Evolutionary conservation across 2,888 invertebrate species (phyloP).

Genomic region (Scaptomyza caliginosa): DNA sequence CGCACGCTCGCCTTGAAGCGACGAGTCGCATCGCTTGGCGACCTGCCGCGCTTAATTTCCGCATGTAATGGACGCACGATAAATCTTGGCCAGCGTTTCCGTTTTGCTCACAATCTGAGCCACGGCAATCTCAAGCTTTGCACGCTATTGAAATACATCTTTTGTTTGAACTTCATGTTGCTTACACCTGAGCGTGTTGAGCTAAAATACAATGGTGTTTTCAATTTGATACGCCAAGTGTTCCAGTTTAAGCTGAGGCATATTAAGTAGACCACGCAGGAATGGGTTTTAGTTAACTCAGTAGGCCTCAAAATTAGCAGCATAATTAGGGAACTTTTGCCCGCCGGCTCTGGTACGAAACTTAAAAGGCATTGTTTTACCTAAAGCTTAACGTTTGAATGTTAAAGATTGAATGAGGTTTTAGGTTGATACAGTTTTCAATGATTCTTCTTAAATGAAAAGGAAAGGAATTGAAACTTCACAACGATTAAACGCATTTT

Average conservation of each 20-base stretch:
- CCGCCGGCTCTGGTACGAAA: constrained; percentile 17
- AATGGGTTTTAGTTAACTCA: neutral
- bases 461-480: neutral
- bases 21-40: constrained; percentile 41
- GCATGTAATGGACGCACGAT: constrained; percentile 79
- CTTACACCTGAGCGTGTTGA: constrained; percentile 32
- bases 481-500: neutral
- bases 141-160: constrained; percentile 64
- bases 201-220: constrained; percentile 1
- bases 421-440: too few relatives aligned
- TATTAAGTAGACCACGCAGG: constrained; percentile 1
- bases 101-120: constrained; percentile 31
- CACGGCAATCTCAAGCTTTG: constrained; percentile 35
- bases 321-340: constrained; percentile 43
- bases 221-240: constrained; percentile 42
- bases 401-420: neutral
- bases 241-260: constrained; percentile 12
- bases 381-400: constrained; percentile 8
- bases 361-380: constrained; percentile 7
- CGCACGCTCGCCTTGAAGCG: constrained; percentile 66
- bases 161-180: constrained; percentile 47
- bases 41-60: constrained; percentile 81
- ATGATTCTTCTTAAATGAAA: too few relatives aligned
- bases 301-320: constrained; percentile 40
- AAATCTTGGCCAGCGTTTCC: constrained; percentile 80